These are phyloP conservation scores for Phalacrocorax aristotelis DNA, from an alignment of 2,113 vertebrate species.

Conservation along the genomic window DNA sequence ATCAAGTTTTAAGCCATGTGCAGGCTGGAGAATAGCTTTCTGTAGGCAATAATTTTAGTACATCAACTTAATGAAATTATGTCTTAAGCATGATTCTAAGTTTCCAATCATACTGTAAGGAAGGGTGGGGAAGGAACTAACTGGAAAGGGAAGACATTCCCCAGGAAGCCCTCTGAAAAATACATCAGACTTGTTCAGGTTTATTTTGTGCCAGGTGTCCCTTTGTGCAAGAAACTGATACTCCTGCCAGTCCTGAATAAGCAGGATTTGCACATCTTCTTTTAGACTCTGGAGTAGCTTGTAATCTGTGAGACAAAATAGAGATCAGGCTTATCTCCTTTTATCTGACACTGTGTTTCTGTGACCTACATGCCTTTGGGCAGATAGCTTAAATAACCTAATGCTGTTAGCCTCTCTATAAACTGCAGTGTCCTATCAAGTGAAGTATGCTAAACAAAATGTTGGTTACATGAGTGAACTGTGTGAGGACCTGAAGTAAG, in stretches of 20 bases:
- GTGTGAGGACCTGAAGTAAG: fast-evolving
- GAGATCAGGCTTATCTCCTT: neutral
- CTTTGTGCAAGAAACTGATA: neutral
- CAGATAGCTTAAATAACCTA: neutral
- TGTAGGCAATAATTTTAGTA: neutral
- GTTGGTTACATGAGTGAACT: neutral
- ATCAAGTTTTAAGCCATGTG: neutral
- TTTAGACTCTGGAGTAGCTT: neutral
- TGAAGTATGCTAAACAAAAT: neutral
- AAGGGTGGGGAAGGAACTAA: neutral
- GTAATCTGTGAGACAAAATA: constrained; percentile 7
- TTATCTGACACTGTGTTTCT: neutral
- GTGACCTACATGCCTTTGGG: neutral
- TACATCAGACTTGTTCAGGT: neutral
- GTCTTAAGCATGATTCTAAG: neutral
- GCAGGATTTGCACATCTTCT: neutral
- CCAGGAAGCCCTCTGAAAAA: neutral
- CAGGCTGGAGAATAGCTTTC: neutral
- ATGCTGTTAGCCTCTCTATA: neutral
- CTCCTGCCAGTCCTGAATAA: neutral
- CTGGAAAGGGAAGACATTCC: neutral
- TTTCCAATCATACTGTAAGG: neutral
- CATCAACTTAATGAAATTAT: neutral
- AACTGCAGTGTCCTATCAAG: neutral
- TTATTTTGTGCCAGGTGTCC: neutral